Evolutionary conservation across 2,888 invertebrate species (phyloP), one percentile per base, ranked within the genome.

Genomic region (Lycocerus yunnanus): DNA sequence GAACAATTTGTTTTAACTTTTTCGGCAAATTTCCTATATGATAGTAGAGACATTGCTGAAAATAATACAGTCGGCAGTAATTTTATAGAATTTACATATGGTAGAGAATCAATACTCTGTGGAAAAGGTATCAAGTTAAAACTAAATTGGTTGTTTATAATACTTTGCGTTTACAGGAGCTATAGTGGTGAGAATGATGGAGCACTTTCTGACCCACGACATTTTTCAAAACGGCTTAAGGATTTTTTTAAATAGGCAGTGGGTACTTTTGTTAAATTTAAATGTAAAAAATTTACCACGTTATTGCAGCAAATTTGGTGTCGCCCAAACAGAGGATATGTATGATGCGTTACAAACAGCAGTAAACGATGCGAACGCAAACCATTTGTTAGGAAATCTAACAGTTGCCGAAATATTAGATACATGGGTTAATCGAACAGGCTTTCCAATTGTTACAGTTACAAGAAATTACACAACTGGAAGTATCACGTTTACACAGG

Each of bases 1-100:
- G 87, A 89, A 43, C 84, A 87, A 59, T 88, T 88, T 78, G 85
- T 87, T 0, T 78, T 85, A 10, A 83, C 85, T 20, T 83, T 85
- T n/a, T 21, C n/a, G 1, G 1, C n/a, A n/a, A 11, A 14, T 13
- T 21, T 71, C 15, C 1, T 13, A 2, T 1, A 2, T 20, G 65
- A 43, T 20, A 16, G 58, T 43, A 21, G n/a, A 9, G 5, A 11
- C 14, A 65, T 6, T 4, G 15, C 15, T 24, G 21, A 27, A 70
- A 58, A 15, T 14, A 21, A 20, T 71, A 14, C 16, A 14, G 63
- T 71, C 14, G 8, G 20, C 21, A 18, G 16, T 21, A 58, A 14
- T 20, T 15, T 9, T 15, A n/a, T n/a, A n/a, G n/a, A n/a, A n/a
- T n/a, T 43, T 66, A 11, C 0, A 61, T 61, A 1, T 13, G 0